Percentiles rank a stretch among this genome's conserved stretches.
Evolutionary conservation across 64 coral and sea anemone species (phyloP).

Genomic region (Trachythela sp.): DNA sequence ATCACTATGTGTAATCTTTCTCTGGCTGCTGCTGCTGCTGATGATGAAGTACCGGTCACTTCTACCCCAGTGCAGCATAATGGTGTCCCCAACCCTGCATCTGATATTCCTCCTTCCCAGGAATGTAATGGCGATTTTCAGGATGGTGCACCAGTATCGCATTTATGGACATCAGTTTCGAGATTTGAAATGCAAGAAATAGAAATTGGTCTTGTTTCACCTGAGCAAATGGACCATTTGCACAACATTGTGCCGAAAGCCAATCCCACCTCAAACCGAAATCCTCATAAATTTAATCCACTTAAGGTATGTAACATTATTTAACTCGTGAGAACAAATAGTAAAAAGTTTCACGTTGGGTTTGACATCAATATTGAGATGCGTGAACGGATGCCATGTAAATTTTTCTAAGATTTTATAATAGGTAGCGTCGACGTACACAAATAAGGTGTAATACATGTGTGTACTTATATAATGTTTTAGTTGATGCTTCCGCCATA

Average conservation of each 20-base stretch:
- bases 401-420: no score
- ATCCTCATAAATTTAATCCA: constrained; percentile 11
- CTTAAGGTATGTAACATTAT: background rate
- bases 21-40: background rate
- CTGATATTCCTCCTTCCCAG: background rate
- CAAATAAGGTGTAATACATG: no score
- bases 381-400: no score
- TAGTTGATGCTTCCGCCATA: no score
- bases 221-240: background rate
- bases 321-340: no score
- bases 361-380: no score
- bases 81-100: background rate
- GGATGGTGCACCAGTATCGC: background rate
- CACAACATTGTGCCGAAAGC: background rate
- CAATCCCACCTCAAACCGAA: background rate
- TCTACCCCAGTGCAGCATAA: background rate
- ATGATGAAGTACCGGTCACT: background rate
- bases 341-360: no score
- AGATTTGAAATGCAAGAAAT: background rate
- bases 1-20: background rate
- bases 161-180: constrained; percentile 1
- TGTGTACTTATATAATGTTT: no score
- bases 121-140: no score
- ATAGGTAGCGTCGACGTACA: no score
- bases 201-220: background rate